These are phyloP conservation scores for Phoxinus phoxinus DNA, from an alignment of 2,113 vertebrate species.

Conservation along the genomic window DNA sequence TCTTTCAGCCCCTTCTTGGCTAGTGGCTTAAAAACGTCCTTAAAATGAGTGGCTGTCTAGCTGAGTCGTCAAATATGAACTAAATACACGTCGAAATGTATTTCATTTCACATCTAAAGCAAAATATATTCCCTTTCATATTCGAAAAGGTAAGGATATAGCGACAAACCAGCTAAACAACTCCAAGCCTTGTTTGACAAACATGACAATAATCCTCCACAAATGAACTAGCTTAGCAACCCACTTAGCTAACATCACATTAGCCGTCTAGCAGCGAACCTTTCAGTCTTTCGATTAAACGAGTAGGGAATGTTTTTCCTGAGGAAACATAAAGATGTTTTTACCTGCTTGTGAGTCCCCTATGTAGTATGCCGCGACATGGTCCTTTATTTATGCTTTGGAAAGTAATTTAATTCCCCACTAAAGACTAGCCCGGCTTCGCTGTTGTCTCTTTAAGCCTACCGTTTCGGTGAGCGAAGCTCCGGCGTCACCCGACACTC, in stretches of 20 bases:
- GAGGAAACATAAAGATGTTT: background rate
- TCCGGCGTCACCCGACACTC: conserved; percentile 68
- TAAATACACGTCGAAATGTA: background rate
- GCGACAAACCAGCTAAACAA: conserved; percentile 66
- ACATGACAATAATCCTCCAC: conserved; percentile 69
- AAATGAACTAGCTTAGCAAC: conserved; percentile 60
- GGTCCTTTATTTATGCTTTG: conserved; percentile 56
- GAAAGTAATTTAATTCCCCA: conserved; percentile 46
- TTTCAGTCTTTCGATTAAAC: conserved; percentile 36
- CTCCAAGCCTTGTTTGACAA: conserved; percentile 62
- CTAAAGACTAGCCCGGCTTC: conserved; percentile 67
- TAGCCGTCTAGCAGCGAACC: conserved; percentile 39
- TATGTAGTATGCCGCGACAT: conserved; percentile 56
- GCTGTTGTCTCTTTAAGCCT: conserved; percentile 82
- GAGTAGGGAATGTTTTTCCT: background rate
- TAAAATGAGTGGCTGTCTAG: background rate
- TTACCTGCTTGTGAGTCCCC: conserved; percentile 69
- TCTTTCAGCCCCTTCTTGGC: background rate
- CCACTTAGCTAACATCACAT: conserved; percentile 30
- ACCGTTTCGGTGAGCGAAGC: conserved; percentile 61
- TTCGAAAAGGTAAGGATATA: background rate
- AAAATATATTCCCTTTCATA: background rate
- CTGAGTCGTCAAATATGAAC: background rate
- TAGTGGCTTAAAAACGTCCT: background rate
- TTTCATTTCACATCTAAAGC: background rate